Evolutionary conservation across 2,113 vertebrate species (phyloP).

Genomic region (Cygnus buccinator): DNA sequence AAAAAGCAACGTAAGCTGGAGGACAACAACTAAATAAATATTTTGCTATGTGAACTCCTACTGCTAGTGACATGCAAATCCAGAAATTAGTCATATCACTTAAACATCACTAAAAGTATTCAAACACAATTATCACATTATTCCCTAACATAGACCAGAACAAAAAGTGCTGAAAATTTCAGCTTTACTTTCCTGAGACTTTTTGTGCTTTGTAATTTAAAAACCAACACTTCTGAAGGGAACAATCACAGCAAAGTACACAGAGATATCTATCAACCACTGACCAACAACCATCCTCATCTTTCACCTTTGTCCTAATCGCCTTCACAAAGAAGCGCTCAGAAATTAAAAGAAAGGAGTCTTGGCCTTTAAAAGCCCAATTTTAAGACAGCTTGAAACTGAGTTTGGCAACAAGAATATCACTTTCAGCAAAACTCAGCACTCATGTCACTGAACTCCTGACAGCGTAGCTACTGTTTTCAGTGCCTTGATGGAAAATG

Average conservation of each 20-base stretch:
- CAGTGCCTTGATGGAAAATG: not conserved
- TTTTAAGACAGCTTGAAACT: not conserved
- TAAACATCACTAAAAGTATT: not conserved
- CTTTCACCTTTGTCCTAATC: not conserved
- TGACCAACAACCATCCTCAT: not conserved
- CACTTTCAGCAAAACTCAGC: not conserved
- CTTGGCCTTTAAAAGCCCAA: not conserved
- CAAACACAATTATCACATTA: not conserved
- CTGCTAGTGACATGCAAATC: not conserved
- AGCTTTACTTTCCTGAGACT: not conserved
- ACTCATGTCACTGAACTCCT: fast-evolving
- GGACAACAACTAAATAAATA: not conserved
- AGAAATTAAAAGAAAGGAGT: not conserved
- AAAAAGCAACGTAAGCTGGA: not conserved
- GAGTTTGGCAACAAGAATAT: not conserved
- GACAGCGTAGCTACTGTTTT: not conserved
- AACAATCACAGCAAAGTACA: not conserved
- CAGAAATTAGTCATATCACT: not conserved
- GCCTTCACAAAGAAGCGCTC: not conserved
- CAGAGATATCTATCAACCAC: not conserved
- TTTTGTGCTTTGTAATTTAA: fast-evolving
- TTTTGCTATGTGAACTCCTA: not conserved
- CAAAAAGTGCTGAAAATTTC: not conserved
- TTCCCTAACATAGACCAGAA: not conserved
- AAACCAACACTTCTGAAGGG: not conserved